Conservation (phyloP, 2,888 invertebrate genomes). For the Cryptus armator region DNA sequence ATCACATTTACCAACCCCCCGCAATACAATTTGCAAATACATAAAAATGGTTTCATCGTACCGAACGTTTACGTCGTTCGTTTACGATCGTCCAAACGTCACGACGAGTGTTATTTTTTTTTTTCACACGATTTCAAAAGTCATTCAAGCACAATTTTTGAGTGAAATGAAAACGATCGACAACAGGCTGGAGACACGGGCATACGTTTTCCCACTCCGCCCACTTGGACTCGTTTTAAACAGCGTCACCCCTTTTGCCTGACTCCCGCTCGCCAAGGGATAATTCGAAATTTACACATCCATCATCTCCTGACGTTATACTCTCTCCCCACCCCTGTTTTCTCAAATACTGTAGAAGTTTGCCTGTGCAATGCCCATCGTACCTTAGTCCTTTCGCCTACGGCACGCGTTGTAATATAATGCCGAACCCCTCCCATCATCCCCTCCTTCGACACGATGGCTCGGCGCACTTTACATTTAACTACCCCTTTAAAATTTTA, state of each 20-base stretch:
- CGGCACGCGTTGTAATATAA: conserved; percentile 81
- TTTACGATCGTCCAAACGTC: conserved; percentile 40
- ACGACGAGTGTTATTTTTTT: conserved; percentile 36
- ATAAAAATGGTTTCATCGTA: conserved; percentile 43
- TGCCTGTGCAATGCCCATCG: not conserved
- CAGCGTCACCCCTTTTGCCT: conserved; percentile 64
- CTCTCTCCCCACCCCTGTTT: conserved; percentile 57
- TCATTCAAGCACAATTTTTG: conserved; percentile 37
- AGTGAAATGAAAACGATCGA: conserved; percentile 59
- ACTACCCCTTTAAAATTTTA: conserved; percentile 81
- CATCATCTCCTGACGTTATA: conserved; percentile 77
- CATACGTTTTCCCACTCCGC: conserved; percentile 76
- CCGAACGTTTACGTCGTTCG: conserved; percentile 20
- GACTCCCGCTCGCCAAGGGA: conserved; percentile 71
- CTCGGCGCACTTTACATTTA: conserved; percentile 82
- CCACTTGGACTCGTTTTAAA: conserved; percentile 75
- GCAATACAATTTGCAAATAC: conserved; percentile 37
- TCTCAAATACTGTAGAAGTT: conserved; percentile 61
- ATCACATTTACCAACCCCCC: conserved; percentile 1
- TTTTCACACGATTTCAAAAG: conserved; percentile 67
- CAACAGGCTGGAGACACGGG: conserved; percentile 49
- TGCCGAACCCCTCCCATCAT: conserved; percentile 72
- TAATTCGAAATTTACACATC: conserved; percentile 82
- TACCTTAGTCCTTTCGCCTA: conserved; percentile 64
- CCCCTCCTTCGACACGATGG: conserved; percentile 34